Conservation (phyloP, 1,140 invertebrate species). For the Oncopodura yosiiana region DNA sequence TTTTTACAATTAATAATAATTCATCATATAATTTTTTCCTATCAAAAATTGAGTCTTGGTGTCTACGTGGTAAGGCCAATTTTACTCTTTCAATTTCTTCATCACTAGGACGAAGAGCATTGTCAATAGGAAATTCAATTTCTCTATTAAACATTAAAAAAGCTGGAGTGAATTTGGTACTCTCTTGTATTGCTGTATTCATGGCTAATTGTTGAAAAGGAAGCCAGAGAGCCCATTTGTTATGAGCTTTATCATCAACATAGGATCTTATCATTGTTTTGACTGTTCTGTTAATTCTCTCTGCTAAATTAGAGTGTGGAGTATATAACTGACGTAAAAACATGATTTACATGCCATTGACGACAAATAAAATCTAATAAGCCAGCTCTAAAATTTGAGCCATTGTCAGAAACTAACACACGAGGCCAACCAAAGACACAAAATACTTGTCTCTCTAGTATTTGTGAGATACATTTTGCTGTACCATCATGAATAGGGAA, state of each 20-base stretch:
- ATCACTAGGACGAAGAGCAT: not conserved
- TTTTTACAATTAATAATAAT: no score
- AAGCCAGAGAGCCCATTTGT: not conserved
- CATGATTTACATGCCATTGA: not conserved
- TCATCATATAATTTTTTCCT: no score
- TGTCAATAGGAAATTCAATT: not conserved
- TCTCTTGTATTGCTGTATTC: constrained; percentile 1
- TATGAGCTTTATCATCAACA: constrained; percentile 4
- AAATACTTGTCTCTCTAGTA: constrained; percentile 8
- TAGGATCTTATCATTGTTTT: constrained; percentile 25
- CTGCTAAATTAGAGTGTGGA: constrained; percentile 28
- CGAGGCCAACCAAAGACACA: not conserved
- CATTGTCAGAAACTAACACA: constrained; percentile 9
- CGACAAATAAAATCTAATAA: constrained; percentile 1
- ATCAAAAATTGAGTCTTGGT: no score
- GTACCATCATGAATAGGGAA: constrained; percentile 40
- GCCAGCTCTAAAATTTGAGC: not conserved
- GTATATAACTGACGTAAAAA: constrained; percentile 25
- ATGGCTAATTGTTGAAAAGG: constrained; percentile 8
- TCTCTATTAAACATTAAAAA: constrained; percentile 8
- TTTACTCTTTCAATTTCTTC: no score
- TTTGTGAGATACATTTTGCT: not conserved
- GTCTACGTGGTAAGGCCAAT: no score
- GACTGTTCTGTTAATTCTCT: constrained; percentile 23
- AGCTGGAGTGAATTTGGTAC: constrained; percentile 3